A percentile compares a stretch with the other conserved stretches of the same genome.
Evolutionary conservation across 23 tunicate species (phyloP).

Genomic region (Phallusia fumigata): DNA sequence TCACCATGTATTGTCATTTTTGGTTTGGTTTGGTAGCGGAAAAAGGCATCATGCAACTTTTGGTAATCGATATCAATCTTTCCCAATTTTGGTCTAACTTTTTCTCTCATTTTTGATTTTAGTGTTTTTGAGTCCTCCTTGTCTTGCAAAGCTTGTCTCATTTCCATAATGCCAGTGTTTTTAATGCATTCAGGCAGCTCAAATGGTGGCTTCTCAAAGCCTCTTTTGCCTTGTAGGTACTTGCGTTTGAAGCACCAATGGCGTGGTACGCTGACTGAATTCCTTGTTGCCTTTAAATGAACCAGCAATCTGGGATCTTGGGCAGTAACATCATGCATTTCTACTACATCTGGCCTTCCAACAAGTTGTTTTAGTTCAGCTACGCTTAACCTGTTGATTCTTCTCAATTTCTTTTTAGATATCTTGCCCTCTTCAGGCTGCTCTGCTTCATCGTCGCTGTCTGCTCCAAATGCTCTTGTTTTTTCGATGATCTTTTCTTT

Average conservation of each 20-base stretch:
- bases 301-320: constrained; percentile 94
- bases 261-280: constrained; percentile 94
- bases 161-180: constrained; percentile 99
- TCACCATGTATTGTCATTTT: constrained; percentile 98
- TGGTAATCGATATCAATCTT: constrained; percentile 99
- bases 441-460: constrained; percentile 53
- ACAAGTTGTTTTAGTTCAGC: constrained; percentile 98
- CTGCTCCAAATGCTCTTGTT: constrained; percentile 61
- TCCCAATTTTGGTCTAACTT: constrained; percentile 98
- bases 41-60: constrained; percentile 99
- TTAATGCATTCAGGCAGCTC: constrained; percentile 97
- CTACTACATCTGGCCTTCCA: constrained; percentile 91
- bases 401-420: constrained; percentile 87
- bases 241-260: constrained; percentile 99
- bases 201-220: constrained; percentile 97
- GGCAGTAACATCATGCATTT: constrained; percentile 99
- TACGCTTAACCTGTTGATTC: constrained; percentile 86
- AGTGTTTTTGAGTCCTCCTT: constrained; percentile 93
- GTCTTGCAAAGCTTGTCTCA: constrained; percentile 98
- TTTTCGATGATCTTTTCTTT: constrained; percentile 54
- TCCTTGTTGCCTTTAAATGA: constrained; percentile 91
- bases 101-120: constrained; percentile 96
- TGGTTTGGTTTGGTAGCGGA: constrained; percentile 98
- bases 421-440: constrained; percentile 60
- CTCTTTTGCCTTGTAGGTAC: constrained; percentile 95